These are phyloP conservation scores for Drosophila guanche DNA, from an alignment of 1,140 invertebrate species.

Conservation along the genomic window DNA sequence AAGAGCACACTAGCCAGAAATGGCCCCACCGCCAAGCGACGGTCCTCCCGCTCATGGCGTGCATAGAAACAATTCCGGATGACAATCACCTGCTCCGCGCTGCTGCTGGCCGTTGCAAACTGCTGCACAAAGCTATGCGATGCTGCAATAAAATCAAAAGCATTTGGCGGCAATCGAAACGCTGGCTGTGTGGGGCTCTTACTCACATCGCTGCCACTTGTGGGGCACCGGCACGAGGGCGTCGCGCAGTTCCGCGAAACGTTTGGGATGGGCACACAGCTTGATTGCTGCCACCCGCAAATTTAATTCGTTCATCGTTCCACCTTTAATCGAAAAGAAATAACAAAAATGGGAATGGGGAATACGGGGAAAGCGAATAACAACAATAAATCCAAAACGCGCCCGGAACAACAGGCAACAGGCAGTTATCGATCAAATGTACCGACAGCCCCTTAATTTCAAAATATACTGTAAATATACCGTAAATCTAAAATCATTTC, in stretches of 20 bases:
- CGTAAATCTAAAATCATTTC: no score
- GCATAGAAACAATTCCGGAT: slow-evolving; percentile 19
- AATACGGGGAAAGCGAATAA: neutral
- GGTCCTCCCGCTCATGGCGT: neutral
- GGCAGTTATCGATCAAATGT: no score
- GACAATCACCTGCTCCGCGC: slow-evolving; percentile 33
- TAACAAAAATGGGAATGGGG: neutral
- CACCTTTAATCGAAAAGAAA: no score
- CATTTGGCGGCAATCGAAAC: neutral
- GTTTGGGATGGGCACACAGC: slow-evolving; percentile 50
- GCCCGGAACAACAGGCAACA: no score
- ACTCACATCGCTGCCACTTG: slow-evolving; percentile 52
- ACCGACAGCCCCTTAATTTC: no score
- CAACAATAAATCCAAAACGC: no score
- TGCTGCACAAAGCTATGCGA: slow-evolving; percentile 18
- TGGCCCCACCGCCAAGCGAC: neutral
- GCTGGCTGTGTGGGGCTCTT: neutral
- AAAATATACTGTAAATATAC: no score
- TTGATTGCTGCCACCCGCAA: slow-evolving; percentile 60
- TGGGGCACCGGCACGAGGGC: slow-evolving; percentile 26
- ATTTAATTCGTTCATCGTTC: slow-evolving; percentile 56
- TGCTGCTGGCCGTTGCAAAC: slow-evolving; percentile 34
- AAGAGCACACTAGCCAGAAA: slow-evolving; percentile 59
- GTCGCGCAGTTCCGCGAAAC: slow-evolving; percentile 41
- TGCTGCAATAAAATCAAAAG: slow-evolving; percentile 8